Base-by-base conservation (phyloP, 2,888 invertebrate genomes). In the Antitype chi region DNA sequence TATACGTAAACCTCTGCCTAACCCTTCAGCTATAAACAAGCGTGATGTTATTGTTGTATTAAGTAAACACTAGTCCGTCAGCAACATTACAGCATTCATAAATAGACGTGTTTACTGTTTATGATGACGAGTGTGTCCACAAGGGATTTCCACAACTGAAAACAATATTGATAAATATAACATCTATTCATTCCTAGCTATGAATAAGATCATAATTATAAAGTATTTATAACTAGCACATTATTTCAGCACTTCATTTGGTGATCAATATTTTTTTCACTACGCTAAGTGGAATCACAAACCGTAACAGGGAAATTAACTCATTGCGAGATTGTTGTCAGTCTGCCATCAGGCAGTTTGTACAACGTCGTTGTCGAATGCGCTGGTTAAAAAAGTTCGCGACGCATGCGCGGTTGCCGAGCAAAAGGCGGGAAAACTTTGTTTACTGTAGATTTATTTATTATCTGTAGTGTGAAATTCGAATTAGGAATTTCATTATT, bases 321-420 rank as follows among this genome's bases (percentile, higher is more conserved):
- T 86, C 88, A 90, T 91, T 90, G 90, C 88, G 85, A 91, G 90
- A 92, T 92, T 90, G 88, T 89, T 89, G 87, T 88, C 84, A 81
- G 89, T 87, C 86, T 84, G 84, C 78, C 85, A 86, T 83, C 69
- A 85, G 93, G 92, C 94, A 95, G 96, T 96, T 91, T 82, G 90
- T 88, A 85, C 82, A 88, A 88, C 89, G 88, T 90, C 92, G 91
- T 88, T 90, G 95, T 81, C 90, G 91, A 91, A 92, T 90, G 94
- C 94, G 94, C 95, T 91, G 91, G 93, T 91, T 89, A 85, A 91
- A 93, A 92, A 93, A 92, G 90, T 89, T 90, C 80, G 81, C 78
- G 74, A 90, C 93, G 93, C 92, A 90, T 88, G 92, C 93, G 93
- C 91, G 82, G 74, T 81, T 77, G 57, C 76, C 75, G 78, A 72